Evolutionary conservation across 2,797 vertebrate genomes (phyloP).

Genomic region (Selene dorsalis): DNA sequence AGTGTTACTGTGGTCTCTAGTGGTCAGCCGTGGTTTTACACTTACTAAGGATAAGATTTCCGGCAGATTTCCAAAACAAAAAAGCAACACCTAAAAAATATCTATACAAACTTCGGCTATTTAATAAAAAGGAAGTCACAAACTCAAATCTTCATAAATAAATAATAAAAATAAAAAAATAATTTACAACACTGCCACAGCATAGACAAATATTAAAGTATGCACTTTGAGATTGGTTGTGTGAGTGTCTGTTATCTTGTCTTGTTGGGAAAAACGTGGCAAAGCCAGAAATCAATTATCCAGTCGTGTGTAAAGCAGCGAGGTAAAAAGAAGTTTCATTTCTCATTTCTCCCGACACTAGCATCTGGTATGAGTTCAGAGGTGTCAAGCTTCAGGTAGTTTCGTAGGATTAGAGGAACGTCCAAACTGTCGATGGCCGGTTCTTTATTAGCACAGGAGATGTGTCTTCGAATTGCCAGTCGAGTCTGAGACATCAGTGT

Average conservation of each 20-base stretch:
- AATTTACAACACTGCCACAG: background rate
- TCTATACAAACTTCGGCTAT: background rate
- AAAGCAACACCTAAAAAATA: background rate
- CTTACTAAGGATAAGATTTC: conserved; percentile 1
- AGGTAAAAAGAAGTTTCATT: conserved; percentile 13
- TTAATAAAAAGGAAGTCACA: conserved; percentile 12
- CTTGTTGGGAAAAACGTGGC: background rate
- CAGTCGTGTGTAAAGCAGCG: conserved; percentile 7
- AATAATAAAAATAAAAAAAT: conserved; percentile 30
- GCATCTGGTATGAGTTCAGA: conserved; percentile 26
- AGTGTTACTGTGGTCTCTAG: conserved; percentile 72
- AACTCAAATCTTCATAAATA: background rate
- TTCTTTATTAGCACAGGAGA: conserved; percentile 72
- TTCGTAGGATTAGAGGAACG: conserved; percentile 87
- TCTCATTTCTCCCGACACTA: background rate
- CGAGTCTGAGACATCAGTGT: conserved; percentile 92
- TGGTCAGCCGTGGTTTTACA: conserved; percentile 57
- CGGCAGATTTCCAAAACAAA: conserved; percentile 17
- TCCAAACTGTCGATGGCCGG: conserved; percentile 79
- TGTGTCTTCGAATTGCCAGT: conserved; percentile 83
- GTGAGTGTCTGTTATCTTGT: background rate
- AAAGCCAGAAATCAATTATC: conserved; percentile 6
- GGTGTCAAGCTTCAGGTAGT: conserved; percentile 87
- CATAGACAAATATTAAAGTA: background rate
- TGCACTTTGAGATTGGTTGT: background rate